Conservation (phyloP, 2,113 vertebrate species). For the Ginglymostoma cirratum region DNA sequence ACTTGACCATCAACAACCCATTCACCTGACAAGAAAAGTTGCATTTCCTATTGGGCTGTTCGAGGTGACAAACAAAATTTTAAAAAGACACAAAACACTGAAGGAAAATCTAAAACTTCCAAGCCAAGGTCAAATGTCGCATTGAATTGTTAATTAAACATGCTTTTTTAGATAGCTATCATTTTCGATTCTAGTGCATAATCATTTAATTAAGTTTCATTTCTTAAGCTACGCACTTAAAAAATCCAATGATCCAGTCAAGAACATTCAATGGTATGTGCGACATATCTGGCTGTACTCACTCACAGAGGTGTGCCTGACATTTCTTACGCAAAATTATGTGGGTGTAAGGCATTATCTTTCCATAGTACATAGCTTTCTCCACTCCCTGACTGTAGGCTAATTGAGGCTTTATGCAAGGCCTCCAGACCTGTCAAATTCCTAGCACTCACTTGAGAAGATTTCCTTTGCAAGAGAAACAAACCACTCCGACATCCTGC, state of each 20-base stretch:
- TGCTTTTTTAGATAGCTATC: background rate
- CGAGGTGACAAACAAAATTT: background rate
- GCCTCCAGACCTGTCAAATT: background rate
- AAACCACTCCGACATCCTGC: background rate
- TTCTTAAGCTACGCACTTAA: background rate
- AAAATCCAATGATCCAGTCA: background rate
- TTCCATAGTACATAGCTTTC: background rate
- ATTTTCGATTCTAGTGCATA: background rate
- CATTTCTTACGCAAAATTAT: background rate
- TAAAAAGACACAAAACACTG: background rate
- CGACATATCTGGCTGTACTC: background rate
- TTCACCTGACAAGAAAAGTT: background rate
- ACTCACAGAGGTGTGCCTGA: background rate
- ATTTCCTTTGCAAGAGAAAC: background rate
- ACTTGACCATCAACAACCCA: too few relatives aligned
- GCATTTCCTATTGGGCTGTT: background rate
- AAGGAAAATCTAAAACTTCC: background rate
- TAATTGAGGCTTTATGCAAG: background rate
- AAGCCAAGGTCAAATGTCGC: background rate
- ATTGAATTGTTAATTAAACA: background rate
- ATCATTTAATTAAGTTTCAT: background rate
- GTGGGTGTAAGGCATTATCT: background rate
- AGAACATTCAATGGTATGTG: background rate
- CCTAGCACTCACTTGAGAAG: background rate
- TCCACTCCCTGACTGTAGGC: background rate